Evolutionary conservation across 2,113 vertebrate species (phyloP).

Genomic region (Rattus rattus): DNA sequence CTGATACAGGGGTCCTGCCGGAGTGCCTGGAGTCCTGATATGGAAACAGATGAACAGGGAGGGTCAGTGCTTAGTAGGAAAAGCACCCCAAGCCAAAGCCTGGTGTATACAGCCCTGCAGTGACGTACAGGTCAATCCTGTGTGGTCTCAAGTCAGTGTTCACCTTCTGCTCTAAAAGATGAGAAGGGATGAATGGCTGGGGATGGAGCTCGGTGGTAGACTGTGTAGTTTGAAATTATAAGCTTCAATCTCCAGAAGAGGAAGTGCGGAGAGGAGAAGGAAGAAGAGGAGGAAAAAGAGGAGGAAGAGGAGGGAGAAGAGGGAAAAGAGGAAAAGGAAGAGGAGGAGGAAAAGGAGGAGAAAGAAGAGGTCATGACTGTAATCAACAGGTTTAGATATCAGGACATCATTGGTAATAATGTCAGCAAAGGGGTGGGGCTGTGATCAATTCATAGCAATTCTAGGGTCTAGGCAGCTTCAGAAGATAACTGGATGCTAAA

Average conservation of each 20-base stretch:
- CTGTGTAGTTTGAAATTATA: not conserved
- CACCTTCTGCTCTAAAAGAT: not conserved
- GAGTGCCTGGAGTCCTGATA: constrained; percentile 77
- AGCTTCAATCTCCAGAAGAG: not conserved
- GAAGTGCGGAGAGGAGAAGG: not conserved
- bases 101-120: accelerated
- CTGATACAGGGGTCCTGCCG: constrained; percentile 71
- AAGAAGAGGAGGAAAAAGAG: not conserved
- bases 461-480: not conserved
- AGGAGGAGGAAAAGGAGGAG: too few species aligned
- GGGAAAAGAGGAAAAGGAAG: accelerated
- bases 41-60: not conserved
- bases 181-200: not conserved
- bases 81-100: not conserved
- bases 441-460: not conserved
- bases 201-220: not conserved
- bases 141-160: not conserved
- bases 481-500: not conserved
- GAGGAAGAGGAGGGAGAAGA: not conserved
- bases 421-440: not conserved
- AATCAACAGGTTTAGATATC: not conserved
- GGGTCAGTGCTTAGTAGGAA: not conserved
- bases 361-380: not conserved
- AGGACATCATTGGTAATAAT: not conserved
- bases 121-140: too few species aligned